Percentiles rank a stretch among this genome's conserved stretches.
Evolutionary conservation across 1,140 invertebrate species (phyloP).

Genomic region (Hermatobates lingyangjiaoensis): DNA sequence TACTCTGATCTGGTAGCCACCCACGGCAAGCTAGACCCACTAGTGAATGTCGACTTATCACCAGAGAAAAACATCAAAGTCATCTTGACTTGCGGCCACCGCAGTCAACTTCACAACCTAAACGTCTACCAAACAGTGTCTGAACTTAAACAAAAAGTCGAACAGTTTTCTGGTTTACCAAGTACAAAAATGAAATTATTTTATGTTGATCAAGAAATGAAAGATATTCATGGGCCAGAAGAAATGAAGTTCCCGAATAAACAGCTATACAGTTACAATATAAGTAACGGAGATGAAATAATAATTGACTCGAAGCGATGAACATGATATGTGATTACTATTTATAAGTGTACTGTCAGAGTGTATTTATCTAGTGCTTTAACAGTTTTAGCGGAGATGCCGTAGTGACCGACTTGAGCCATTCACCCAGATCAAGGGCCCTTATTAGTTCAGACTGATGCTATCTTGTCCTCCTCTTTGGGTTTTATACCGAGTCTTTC

Average conservation of each 20-base stretch:
- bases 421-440: too few species aligned
- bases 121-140: conserved; percentile 29
- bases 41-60: conserved; percentile 66
- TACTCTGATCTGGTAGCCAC: conserved; percentile 60
- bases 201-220: conserved; percentile 51
- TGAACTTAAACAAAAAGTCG: conserved; percentile 59
- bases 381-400: too few species aligned
- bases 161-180: conserved; percentile 57
- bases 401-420: too few species aligned
- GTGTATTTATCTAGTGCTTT: too few species aligned
- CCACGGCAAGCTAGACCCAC: conserved; percentile 69
- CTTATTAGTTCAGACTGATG: too few species aligned
- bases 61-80: conserved; percentile 73
- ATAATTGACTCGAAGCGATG: conserved; percentile 43
- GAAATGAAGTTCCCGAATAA: conserved; percentile 75
- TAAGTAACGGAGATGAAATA: conserved; percentile 75
- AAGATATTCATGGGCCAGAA: conserved; percentile 43
- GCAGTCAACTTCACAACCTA: conserved; percentile 31
- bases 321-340: too few species aligned
- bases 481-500: too few species aligned
- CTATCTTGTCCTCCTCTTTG: too few species aligned
- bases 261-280: conserved; percentile 77
- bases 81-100: conserved; percentile 54
- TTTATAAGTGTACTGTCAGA: too few species aligned
- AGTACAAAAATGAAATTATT: conserved; percentile 65